Conservation (phyloP, 23 tunicate species). For the Trididemnum miniatum region DNA sequence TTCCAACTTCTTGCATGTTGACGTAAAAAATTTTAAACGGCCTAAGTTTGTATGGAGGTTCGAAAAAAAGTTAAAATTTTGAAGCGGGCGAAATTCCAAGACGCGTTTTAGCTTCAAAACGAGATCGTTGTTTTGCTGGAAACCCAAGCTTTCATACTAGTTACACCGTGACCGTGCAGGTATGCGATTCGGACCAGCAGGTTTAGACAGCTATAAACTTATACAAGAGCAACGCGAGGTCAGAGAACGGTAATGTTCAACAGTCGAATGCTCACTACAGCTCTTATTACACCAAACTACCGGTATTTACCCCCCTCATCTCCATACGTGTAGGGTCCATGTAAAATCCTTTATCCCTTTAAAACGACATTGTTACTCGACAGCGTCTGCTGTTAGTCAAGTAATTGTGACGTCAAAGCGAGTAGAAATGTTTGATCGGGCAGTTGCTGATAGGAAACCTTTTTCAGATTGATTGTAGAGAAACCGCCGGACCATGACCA, state of each 20-base stretch:
- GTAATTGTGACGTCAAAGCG: constrained; percentile 31
- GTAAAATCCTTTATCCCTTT: neutral
- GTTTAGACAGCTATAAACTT: neutral
- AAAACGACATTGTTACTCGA: neutral
- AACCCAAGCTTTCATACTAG: neutral
- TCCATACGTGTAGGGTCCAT: neutral
- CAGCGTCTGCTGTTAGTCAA: neutral
- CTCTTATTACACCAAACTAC: too few relatives aligned
- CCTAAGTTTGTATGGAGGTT: too few relatives aligned
- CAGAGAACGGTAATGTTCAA: too few relatives aligned
- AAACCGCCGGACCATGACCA: constrained; percentile 17
- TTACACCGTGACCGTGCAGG: constrained; percentile 12
- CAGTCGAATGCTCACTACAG: too few relatives aligned
- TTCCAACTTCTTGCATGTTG: too few relatives aligned
- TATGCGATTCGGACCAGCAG: neutral
- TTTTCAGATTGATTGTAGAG: neutral
- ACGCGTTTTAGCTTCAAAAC: too few relatives aligned
- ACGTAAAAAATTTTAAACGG: too few relatives aligned
- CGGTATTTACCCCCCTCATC: too few relatives aligned
- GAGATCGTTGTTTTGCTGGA: too few relatives aligned
- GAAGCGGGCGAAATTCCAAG: too few relatives aligned
- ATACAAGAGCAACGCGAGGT: too few relatives aligned
- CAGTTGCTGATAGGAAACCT: constrained; percentile 31
- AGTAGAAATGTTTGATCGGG: constrained; percentile 11
- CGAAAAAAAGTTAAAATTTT: too few relatives aligned